Base-by-base conservation (phyloP, 2,113 vertebrate species). In the Motacilla alba region DNA sequence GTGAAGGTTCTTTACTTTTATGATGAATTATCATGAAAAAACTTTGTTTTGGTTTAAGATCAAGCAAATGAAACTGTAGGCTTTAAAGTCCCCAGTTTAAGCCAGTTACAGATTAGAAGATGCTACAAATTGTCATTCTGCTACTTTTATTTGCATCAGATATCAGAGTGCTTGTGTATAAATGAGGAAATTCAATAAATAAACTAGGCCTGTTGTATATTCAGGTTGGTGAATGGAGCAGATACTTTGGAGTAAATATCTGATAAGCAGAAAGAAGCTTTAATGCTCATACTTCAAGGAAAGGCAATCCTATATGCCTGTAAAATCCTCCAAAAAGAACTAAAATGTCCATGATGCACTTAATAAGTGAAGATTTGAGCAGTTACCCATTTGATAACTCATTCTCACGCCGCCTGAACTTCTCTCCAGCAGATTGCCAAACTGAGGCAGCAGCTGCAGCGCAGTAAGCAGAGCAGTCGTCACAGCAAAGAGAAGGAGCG, bases 371-470 rank as follows among this genome's bases (percentile, higher is more conserved):
- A 62, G 26, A 49, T 74, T 30, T 44, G 56, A 60, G 47, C 50
- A 58, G 41, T 52, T 81, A 13, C 2, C 64, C 17, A 3, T 76
- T 55, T 0, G 4, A 26, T 67, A 60, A 59, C 52, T 96, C 63
- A 39, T 83, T 46, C 55, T 81, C 30, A 31, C 74, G 91, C 73
- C 50, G 53, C 81, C 67, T 91, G 64, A 58, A 78, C 72, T 83
- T 60, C 66, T 93, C 79, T 96, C 92, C 96, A 98, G 98, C 98
- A 99, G 99, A 99, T 99, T 89, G 98, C 99, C 95, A 99, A 99
- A 96, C 98, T 99, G 94, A 98, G 99, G 60, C 99, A 99, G 97
- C 99, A 99, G 92, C 98, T 99, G 27, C 99, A 99, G 91, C 98
- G 98, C 85, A 99, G 98, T 93, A 99, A 99, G 87, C 98, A 99